Evolutionary conservation across 2,888 invertebrate genomes (phyloP).

Genomic region (Tenodera sinensis): DNA sequence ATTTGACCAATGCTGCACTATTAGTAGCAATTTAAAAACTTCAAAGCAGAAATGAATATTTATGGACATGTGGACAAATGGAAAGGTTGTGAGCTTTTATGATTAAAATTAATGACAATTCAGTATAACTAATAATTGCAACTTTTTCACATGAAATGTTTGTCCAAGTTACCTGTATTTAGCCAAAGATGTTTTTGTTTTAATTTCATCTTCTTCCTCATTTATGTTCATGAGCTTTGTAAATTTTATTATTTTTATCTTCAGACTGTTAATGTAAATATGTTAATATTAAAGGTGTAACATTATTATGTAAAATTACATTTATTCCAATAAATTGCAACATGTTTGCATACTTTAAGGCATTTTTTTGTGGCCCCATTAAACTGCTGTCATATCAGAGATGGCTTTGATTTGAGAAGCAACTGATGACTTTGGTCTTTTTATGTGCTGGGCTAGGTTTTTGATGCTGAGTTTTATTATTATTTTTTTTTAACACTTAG

Average conservation of each 20-base stretch:
- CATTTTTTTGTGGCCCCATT: no score
- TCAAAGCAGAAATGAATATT: background rate
- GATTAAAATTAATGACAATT: background rate
- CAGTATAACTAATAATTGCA: background rate
- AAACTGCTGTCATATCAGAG: no score
- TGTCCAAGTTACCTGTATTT: background rate
- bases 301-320: background rate
- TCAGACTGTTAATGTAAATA: background rate
- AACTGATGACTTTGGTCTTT: no score
- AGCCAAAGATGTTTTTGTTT: background rate
- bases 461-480: no score
- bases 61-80: background rate
- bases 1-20: background rate
- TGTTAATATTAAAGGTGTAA: background rate
- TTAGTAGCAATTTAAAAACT: background rate
- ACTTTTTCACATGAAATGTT: background rate
- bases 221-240: background rate
- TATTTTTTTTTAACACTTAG: no score
- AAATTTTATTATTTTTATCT: background rate
- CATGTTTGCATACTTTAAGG: background rate
- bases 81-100: background rate
- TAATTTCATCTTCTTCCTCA: background rate
- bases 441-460: no score
- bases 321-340: background rate
- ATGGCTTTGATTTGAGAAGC: no score